phyloP scores from a whole-genome alignment of 2,797 vertebrate genomes.

The Apodemus agrarius region DNA sequence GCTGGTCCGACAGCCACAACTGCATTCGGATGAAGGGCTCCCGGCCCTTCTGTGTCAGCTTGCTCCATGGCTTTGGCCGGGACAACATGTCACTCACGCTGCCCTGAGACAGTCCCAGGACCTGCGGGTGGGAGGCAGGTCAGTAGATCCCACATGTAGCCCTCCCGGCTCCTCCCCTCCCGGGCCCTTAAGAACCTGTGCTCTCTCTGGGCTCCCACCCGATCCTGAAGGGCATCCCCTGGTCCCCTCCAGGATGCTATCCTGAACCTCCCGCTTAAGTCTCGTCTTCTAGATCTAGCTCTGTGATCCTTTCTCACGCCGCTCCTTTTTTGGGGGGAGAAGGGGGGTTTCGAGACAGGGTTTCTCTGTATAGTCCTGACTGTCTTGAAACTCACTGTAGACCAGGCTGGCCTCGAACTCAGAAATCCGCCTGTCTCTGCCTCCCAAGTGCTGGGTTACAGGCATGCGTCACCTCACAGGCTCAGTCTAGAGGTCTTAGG shows the following conservation, averaged over 20 bases:
- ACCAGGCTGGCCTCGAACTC: too few species aligned
- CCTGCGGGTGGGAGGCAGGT: conserved; percentile 84
- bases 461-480: too few species aligned
- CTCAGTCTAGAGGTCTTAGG: not conserved
- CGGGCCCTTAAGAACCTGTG: not conserved
- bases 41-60: conserved; percentile 98
- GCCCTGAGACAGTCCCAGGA: conserved; percentile 98
- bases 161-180: not conserved
- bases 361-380: too few species aligned
- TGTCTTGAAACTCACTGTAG: too few species aligned
- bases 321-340: too few species aligned
- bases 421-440: too few species aligned
- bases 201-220: not conserved
- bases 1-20: conserved; percentile 97
- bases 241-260: not conserved
- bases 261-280: not conserved
- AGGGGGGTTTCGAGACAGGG: too few species aligned
- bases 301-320: not conserved
- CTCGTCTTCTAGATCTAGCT: not conserved
- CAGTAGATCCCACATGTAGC: not conserved
- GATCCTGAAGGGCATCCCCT: not conserved
- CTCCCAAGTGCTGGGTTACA: too few species aligned
- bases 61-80: conserved; percentile 98
- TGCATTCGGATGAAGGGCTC: conserved; percentile 99
- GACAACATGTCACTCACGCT: conserved; percentile 99